Base-by-base conservation (phyloP, 2,113 vertebrate species). In the Irena cyanogastra region DNA sequence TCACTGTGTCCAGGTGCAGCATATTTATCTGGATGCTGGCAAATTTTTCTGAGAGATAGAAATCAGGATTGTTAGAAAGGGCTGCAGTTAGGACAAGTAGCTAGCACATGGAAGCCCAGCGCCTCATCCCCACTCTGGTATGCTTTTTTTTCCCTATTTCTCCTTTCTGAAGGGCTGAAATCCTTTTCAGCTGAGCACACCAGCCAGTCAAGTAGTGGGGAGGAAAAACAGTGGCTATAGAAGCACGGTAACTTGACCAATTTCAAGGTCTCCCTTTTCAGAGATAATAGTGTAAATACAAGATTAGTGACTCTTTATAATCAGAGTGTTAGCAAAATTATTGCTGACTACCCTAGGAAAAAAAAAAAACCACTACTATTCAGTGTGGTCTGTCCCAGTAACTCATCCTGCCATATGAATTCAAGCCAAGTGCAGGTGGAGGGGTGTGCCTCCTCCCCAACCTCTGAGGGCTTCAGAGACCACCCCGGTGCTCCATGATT, bases 401-500 rank as follows among this genome's bases (percentile, higher is more conserved):
- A 53, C 7, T 50, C 5, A 2, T 56, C 20, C 26, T 45, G 45
- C 35, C 2, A 1, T 15, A 27, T n/a, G 53, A 83, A 21, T 21
- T 49, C 42, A 53, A 76, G 23, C 13, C 3, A 3, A 49, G 24
- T 16, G 52, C 7, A 4, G 31, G 5, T 2, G 2, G 6, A 27
- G 20, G 9, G 5, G 10, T 35, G 26, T 0, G 3, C 18, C 33
- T 57, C 0, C 1, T 50, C 9, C 9, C 11, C 6, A 50, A 4
- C 12, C 23, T 37, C 10, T 0, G 0, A 8, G 33, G 17, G 20
- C 2, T 4, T 24, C 41, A 50, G 20, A 28, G 33, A 71, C 21
- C 22, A 19, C 7, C 6, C 10, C 54, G 47, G 13, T 14, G 7
- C 15, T 59, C 39, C 10, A 16, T 53, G n/a, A 16, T 66, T 71